Conservation (phyloP, 2,113 vertebrate species). For the Sylvietta virens region DNA sequence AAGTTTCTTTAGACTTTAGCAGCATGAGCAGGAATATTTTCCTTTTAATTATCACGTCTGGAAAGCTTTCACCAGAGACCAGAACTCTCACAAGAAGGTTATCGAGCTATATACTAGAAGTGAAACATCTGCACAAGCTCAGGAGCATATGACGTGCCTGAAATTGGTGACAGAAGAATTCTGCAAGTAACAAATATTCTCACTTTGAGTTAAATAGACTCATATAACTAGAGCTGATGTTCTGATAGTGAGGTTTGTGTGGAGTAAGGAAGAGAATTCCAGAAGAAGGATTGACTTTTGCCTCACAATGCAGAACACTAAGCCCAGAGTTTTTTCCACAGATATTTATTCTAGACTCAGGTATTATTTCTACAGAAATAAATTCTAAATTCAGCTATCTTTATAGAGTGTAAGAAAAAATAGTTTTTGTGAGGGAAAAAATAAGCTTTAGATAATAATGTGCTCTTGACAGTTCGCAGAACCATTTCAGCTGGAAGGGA, state of each 20-base stretch:
- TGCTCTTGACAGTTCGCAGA: background rate
- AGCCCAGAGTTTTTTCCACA: background rate
- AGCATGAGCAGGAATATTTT: background rate
- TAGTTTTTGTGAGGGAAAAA: background rate
- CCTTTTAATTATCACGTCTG: background rate
- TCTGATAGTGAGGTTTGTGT: background rate
- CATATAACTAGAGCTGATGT: background rate
- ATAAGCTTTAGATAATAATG: background rate
- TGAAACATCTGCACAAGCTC: background rate
- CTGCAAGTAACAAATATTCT: background rate
- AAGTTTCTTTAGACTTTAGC: background rate
- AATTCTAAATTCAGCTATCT: background rate
- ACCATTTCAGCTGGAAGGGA: background rate
- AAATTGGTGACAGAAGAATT: background rate
- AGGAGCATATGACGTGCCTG: background rate
- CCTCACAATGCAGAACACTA: background rate
- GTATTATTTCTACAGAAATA: background rate
- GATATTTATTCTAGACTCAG: background rate
- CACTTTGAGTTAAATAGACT: background rate
- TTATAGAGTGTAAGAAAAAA: background rate
- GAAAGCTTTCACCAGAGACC: background rate
- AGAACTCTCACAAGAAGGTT: background rate
- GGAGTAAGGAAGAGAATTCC: background rate
- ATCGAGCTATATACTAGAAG: background rate
- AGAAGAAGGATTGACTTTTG: background rate